Base-by-base conservation (phyloP, 2,888 invertebrate species). In the Leptothorax acervorum region DNA sequence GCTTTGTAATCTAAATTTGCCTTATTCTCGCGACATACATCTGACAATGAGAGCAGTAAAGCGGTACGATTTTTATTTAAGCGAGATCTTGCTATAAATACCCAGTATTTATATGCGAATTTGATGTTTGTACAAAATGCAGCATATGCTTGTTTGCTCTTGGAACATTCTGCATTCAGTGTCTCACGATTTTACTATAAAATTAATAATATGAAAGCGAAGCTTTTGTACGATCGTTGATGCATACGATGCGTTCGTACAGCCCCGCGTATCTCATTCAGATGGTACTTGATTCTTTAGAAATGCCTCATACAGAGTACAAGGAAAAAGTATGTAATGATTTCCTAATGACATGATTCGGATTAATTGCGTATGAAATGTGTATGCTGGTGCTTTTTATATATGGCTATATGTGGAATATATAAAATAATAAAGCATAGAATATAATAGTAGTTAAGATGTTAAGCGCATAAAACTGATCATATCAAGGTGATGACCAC, bases 1-100 rank as follows among this genome's bases (percentile, higher is more conserved):
- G 86, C 86, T 89, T 90, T 87, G 81, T 90, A 89, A 88, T 90
- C 87, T 91, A 91, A 90, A 89, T 92, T 91, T 90, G 91, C 92
- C 92, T 93, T 93, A 91, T 88, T 85, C 87, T 92, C 88, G 86
- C 88, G 86, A 88, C 35, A 83, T 89, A 87, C 79, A 83, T 85
- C 88, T 88, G 86, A 23, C 23, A 23, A 23, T 23, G 23, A 87
- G 88, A 88, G 87, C 89, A 89, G 87, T 87, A 85, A 73, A 75
- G 79, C 85, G 73, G 63, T 15, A 57, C 83, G 48, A 85, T 63
- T 73, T 82, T 85, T 86, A 87, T 84, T 78, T 86, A 83, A 66
- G 71, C 35, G 76, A 63, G 86, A 55, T 82, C 85, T 48, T 68
- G 15, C 51, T 71, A 62, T 23, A 9, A 11, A 55, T 55, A 28